These are phyloP conservation scores for Ganaspis brasiliensis DNA, from an alignment of 2,888 invertebrate species.

Conservation along the genomic window DNA sequence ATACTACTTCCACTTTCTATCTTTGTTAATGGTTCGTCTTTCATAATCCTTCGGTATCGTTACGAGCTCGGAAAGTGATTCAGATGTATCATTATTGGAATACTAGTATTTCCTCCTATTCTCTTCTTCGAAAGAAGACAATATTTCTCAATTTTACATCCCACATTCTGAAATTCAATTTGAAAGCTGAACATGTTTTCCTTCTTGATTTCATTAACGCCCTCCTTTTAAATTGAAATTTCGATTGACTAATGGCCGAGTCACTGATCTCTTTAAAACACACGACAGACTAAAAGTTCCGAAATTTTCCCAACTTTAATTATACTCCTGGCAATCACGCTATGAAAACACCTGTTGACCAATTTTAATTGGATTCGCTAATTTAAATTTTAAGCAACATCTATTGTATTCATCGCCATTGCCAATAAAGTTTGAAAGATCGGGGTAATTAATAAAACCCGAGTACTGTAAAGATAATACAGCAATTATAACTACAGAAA, in stretches of 20 bases:
- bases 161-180: too few relatives aligned
- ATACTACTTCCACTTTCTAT: conserved; percentile 1
- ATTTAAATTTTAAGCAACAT: background rate
- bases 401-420: background rate
- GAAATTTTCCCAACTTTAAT: too few relatives aligned
- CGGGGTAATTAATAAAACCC: background rate
- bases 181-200: too few relatives aligned
- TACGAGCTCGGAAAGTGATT: conserved; percentile 6
- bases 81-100: background rate
- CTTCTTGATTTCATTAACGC: too few relatives aligned
- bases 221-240: too few relatives aligned
- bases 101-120: too few relatives aligned
- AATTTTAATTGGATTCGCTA: conserved; percentile 1
- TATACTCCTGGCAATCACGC: background rate
- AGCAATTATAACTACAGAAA: background rate
- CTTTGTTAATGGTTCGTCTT: conserved; percentile 29
- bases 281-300: too few relatives aligned
- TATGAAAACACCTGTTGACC: background rate
- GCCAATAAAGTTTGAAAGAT: conserved; percentile 2
- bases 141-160: too few relatives aligned
- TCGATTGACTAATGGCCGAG: too few relatives aligned
- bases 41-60: background rate
- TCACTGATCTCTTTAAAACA: too few relatives aligned
- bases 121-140: too few relatives aligned
- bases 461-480: background rate